Evolutionary conservation across 2,888 invertebrate species (phyloP), one percentile per base, ranked within the genome.

Genomic region (Trissolcus japonicus): DNA sequence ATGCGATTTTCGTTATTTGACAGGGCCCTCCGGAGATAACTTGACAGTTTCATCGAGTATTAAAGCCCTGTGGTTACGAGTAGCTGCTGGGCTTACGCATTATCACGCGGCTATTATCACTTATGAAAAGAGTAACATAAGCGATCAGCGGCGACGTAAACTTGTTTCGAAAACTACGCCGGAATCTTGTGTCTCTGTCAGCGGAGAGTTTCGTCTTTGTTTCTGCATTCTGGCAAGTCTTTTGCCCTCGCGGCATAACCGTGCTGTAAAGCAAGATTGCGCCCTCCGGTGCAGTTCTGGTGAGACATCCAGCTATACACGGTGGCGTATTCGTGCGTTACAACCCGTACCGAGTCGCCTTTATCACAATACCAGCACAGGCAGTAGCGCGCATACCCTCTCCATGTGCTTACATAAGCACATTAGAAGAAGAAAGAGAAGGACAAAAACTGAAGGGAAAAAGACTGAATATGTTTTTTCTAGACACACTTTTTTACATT

Each of bases 271-370:
- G 76, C 74, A 69, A 80, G 79, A 83, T 81, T 82, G 78, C 78
- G 80, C 80, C 80, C 81, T 80, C 74, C 79, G 80, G 81, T 80
- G 79, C 77, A 53, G 73, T 80, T 67, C 73, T 63, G 67, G 21
- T 19, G 53, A 72, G 67, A 43, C 21, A 62, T 50, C 63, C 29
- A 14, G 46, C 55, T 60, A 53, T 35, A 48, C 48, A 46, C 48
- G 29, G 19, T 43, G 48, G 54, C 40, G 61, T 67, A 51, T 29
- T 46, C 61, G 53, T 72, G 57, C 69, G 71, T 68, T 63, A 55
- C 77, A 57, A 62, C 46, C 56, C 75, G 74, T 68, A 59, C 51
- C 67, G 53, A 69, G 62, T 41, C 69, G 62, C 62, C 59, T 67
- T 71, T 67, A 71, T 76, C 60, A 71, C 60, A 66, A 76, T 71